These are phyloP conservation scores for human DNA, from an alignment of 2,113 vertebrate genomes.

Conservation along the genomic window DNA sequence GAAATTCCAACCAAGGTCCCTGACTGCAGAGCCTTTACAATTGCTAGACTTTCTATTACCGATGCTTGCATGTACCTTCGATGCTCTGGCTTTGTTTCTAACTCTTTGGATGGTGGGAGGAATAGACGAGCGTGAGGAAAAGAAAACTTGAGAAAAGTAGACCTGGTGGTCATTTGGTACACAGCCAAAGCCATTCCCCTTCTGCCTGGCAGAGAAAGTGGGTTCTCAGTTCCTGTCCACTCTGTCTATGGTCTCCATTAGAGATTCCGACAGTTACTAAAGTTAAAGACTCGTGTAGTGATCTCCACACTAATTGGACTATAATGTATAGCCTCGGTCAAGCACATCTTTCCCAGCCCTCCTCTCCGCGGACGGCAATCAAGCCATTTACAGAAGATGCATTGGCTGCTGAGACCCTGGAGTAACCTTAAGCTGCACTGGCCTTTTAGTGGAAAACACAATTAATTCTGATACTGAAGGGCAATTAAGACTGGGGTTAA, in stretches of 20 bases:
- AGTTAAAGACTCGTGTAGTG: slow-evolving; percentile 87
- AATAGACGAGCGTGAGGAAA: not conserved
- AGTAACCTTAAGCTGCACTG: slow-evolving; percentile 87
- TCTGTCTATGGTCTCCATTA: slow-evolving; percentile 80
- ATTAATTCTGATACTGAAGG: slow-evolving; percentile 91
- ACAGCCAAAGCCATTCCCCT: not conserved
- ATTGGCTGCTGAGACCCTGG: slow-evolving; percentile 86
- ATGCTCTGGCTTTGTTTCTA: not conserved
- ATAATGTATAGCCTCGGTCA: slow-evolving; percentile 90
- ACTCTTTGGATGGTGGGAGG: not conserved
- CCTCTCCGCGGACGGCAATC: slow-evolving; percentile 86
- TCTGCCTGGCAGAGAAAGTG: slow-evolving; percentile 55
- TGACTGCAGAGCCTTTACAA: not conserved
- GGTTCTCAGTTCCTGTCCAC: slow-evolving; percentile 78
- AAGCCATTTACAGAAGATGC: slow-evolving; percentile 90
- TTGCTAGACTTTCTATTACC: not conserved
- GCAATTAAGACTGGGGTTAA: slow-evolving; percentile 88
- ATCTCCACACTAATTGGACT: slow-evolving; percentile 90
- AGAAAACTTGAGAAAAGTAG: not conserved
- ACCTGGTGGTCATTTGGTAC: not conserved
- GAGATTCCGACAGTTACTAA: slow-evolving; percentile 85
- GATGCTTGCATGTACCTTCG: not conserved
- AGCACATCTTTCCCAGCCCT: slow-evolving; percentile 87
- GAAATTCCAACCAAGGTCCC: not conserved
- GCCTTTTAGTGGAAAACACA: slow-evolving; percentile 90